These are phyloP conservation scores for Dromococcyx pavoninus DNA, from an alignment of 2,797 vertebrate genomes.

Conservation along the genomic window DNA sequence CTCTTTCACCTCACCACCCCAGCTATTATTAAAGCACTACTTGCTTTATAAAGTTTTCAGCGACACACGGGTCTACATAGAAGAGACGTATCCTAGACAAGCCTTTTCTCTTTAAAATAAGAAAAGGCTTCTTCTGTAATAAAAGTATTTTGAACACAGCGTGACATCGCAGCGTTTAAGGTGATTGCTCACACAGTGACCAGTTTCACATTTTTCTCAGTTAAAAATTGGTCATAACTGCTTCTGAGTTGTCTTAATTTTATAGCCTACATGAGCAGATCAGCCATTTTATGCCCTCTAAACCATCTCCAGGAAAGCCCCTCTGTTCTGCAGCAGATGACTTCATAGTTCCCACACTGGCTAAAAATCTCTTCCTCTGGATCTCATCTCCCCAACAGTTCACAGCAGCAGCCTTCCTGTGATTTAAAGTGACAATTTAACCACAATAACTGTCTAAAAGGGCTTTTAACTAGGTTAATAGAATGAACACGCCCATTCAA, in stretches of 20 bases:
- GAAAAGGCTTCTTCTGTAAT: background rate
- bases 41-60: background rate
- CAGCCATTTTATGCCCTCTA: background rate
- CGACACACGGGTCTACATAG: background rate
- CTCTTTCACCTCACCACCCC: background rate
- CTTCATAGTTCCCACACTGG: background rate
- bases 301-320: background rate
- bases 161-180: background rate
- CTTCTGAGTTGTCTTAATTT: background rate
- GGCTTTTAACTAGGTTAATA: background rate
- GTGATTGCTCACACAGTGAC: background rate
- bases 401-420: background rate
- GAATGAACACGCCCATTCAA: too few relatives aligned
- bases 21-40: background rate
- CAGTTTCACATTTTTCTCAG: background rate
- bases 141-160: fast-evolving
- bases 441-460: background rate
- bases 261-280: background rate
- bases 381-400: background rate
- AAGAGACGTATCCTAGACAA: background rate
- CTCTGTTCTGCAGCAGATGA: background rate
- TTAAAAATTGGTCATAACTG: background rate
- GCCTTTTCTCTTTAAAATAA: background rate
- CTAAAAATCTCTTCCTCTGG: background rate
- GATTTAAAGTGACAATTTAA: background rate